Base-by-base conservation (phyloP, 2,888 invertebrate species). In the Hirtodrosophila cameraria region DNA sequence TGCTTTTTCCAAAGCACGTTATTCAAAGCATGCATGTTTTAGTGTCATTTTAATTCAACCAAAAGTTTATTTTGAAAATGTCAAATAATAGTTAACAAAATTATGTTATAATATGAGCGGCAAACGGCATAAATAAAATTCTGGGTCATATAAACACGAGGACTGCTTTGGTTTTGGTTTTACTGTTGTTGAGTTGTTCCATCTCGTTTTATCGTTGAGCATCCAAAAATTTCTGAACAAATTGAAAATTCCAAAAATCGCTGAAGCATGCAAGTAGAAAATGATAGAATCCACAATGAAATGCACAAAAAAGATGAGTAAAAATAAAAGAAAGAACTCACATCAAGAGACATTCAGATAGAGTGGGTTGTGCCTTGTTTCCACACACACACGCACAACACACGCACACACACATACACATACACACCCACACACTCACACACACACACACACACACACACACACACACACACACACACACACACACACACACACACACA, bases 251-350 rank as follows among this genome's bases (percentile, higher is more conserved):
- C 82, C 86, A 68, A 87, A 82, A 82, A 73, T 85, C 61, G 87
- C 87, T 85, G 83, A 82, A 68, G 76, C 82, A 85, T 87, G 65
- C 69, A 66, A 82, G 76, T 75, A 81, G 76, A 78, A 82, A 82
- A 82, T 85, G 83, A 79, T 87, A 87, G 80, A 79, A 85, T 87
- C 80, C 67, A 75, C 80, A 82, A 85, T 86, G 87, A 82, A 82
- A 87, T 80, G 84, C 78, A 84, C 66, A 73, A 73, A 72, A n/a
- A 70, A 42, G 48, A 41, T 13, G 12, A 25, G 36, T 6, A 39
- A 28, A 39, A 30, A 53, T 38, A 25, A 41, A 31, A 50, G n/a
- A 25, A 30, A 36, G 36, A 49, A 27, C 49, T 38, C 64, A 55
- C 52, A 55, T 41, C 50, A 62, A 62, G 55, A 57, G 49, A 39